Evolutionary conservation across 2,797 vertebrate genomes (phyloP).

Genomic region (Poeciliopsis gracilis): DNA sequence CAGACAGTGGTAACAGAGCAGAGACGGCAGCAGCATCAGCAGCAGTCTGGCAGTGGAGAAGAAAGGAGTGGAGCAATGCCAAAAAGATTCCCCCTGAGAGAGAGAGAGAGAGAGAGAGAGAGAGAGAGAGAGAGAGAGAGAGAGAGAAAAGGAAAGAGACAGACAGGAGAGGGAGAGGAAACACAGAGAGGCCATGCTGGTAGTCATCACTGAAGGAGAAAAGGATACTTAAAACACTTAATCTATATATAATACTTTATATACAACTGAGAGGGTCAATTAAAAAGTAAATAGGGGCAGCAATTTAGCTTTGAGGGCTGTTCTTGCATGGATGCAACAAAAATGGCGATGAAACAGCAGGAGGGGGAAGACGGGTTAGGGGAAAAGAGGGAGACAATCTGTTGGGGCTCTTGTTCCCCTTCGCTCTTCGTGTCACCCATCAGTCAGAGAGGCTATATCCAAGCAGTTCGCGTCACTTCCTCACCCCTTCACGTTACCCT

Average conservation of each 20-base stretch:
- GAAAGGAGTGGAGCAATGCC: constrained; percentile 83
- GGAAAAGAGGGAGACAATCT: constrained; percentile 68
- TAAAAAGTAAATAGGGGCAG: constrained; percentile 25
- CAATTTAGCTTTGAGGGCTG: constrained; percentile 38
- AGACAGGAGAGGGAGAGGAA: constrained; percentile 64
- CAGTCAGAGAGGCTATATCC: constrained; percentile 66
- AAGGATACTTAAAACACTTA: constrained; percentile 32
- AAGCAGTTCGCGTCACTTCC: constrained; percentile 69
- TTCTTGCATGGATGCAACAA: constrained; percentile 45
- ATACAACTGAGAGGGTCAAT: constrained; percentile 36
- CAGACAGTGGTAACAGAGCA: constrained; percentile 71
- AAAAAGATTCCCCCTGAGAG: constrained; percentile 78
- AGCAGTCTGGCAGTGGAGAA: constrained; percentile 77
- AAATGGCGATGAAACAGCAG: constrained; percentile 65
- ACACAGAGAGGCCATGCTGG: constrained; percentile 55
- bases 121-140: constrained; percentile 61
- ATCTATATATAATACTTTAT: constrained; percentile 3
- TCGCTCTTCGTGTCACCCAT: constrained; percentile 63
- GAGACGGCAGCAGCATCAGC: constrained; percentile 62
- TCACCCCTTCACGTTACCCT: constrained; percentile 60
- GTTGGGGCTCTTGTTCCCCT: constrained; percentile 62
- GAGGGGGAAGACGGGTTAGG: constrained; percentile 60
- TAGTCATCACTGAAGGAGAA: constrained; percentile 42
- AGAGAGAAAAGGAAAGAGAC: constrained; percentile 26
- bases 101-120: constrained; percentile 32